Evolutionary conservation across 2,888 invertebrate species (phyloP).

Genomic region (Cosmia trapezina): DNA sequence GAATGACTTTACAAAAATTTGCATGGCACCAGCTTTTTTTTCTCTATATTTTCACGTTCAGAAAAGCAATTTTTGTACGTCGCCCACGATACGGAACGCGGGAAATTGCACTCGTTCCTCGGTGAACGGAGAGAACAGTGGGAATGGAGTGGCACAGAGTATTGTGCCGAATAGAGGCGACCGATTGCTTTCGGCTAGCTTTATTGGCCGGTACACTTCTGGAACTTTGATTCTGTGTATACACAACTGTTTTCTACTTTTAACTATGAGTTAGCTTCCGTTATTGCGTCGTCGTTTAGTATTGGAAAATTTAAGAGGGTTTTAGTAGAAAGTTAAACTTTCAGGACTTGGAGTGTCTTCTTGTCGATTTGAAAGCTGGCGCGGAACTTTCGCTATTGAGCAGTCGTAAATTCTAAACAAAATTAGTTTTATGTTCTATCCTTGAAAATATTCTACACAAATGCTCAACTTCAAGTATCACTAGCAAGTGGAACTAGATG

Average conservation of each 20-base stretch:
- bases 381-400: not conserved
- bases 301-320: conserved; percentile 10
- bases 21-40: conserved; percentile 84
- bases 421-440: not conserved
- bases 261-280: conserved; percentile 41
- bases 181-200: conserved; percentile 83
- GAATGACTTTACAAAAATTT: conserved; percentile 90
- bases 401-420: not conserved
- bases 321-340: conserved; percentile 16
- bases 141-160: conserved; percentile 82
- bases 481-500: conserved; percentile 21
- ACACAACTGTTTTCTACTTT: conserved; percentile 59
- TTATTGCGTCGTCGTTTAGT: conserved; percentile 33
- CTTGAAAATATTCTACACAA: conserved; percentile 22
- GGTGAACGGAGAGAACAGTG: conserved; percentile 81
- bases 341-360: not conserved
- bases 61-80: conserved; percentile 90
- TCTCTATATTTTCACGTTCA: conserved; percentile 86
- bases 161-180: conserved; percentile 81
- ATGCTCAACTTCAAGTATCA: conserved; percentile 32
- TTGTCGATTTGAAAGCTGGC: not conserved
- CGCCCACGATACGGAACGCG: conserved; percentile 86
- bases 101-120: conserved; percentile 88
- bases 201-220: conserved; percentile 81
- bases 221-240: conserved; percentile 67